Conservation (phyloP, 2,113 vertebrate genomes). For the Vidua chalybeata region DNA sequence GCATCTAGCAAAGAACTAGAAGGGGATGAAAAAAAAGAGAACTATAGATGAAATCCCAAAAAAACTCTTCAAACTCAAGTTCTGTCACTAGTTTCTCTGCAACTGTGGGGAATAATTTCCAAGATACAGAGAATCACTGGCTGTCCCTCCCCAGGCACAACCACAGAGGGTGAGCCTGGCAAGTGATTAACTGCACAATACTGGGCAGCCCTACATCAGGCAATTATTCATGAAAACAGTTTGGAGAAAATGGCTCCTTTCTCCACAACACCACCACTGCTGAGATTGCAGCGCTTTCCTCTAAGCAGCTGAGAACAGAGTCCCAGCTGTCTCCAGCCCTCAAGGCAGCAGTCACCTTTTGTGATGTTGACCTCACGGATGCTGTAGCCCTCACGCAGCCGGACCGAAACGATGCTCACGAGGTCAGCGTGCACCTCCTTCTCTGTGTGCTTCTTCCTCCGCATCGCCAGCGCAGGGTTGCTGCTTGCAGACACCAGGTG, state of each 20-base stretch:
- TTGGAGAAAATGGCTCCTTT: background rate
- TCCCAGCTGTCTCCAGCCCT: background rate
- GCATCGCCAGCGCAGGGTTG: conserved; percentile 91
- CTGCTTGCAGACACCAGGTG: conserved; percentile 94
- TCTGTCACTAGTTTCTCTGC: background rate
- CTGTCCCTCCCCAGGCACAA: background rate
- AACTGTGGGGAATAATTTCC: background rate
- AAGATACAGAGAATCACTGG: background rate
- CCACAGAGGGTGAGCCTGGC: background rate
- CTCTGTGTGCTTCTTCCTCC: conserved; percentile 95
- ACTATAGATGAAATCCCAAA: background rate
- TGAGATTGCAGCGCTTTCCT: background rate
- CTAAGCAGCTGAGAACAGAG: background rate
- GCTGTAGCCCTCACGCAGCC: conserved; percentile 95
- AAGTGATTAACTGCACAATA: background rate
- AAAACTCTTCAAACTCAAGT: background rate
- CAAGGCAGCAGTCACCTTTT: conserved; percentile 79
- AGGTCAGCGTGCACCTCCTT: conserved; percentile 94
- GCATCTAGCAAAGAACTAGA: background rate
- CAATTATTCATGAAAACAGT: background rate
- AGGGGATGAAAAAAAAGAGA: background rate
- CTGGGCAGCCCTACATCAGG: background rate
- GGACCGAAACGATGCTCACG: conserved; percentile 91
- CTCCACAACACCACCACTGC: background rate
- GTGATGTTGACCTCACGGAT: conserved; percentile 91